Base-by-base conservation (phyloP, 2,113 vertebrate species). In the Gallinago paraguaiae region DNA sequence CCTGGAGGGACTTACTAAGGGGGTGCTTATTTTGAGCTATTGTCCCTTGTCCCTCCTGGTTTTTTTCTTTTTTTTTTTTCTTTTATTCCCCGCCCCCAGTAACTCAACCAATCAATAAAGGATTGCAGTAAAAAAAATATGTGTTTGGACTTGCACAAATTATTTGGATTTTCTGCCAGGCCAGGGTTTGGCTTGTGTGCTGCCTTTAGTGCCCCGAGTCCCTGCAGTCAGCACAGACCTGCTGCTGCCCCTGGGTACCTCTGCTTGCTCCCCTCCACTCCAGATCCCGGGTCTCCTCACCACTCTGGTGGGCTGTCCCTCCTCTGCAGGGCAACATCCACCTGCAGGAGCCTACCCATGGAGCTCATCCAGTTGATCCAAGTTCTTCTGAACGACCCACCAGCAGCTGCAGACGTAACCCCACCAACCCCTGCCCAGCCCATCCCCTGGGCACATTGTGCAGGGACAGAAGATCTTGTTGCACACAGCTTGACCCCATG, bases 341-440 rank as follows among this genome's bases (percentile, higher is more conserved):
- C 67, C 9, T 18, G 0, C 46, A 37, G 30, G 25, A 79, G 6
- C 51, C 53, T n/a, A 53, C 11, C 25, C 57, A 31, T 1, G 3
- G 48, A 28, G 17, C 8, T n/a, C 35, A 11, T 33, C 61, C 0
- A 0, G 14, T 18, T 71, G 53, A 23, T 80, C 14, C 0, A 0
- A 69, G 27, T 30, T 60, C 59, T 67, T 22, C 63, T 27, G 30
- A 48, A 57, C 1, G 6, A 45, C 46, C 1, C 1, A 23, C 56
- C 75, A 28, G n/a, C 41, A 64, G 56, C 20, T 11, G 48, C 46
- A 31, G 71, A 4, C 1, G 0, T 30, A 48, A 35, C 13, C 37
- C 11, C 30, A 19, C 41, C 3, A 3, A 30, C 18, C 17, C 46
- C 57, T 27, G 50, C 59, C 59, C 75, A 53, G n/a, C 1, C 1